Conservation (phyloP, 2,797 vertebrate species). For the Halcyon badia region DNA sequence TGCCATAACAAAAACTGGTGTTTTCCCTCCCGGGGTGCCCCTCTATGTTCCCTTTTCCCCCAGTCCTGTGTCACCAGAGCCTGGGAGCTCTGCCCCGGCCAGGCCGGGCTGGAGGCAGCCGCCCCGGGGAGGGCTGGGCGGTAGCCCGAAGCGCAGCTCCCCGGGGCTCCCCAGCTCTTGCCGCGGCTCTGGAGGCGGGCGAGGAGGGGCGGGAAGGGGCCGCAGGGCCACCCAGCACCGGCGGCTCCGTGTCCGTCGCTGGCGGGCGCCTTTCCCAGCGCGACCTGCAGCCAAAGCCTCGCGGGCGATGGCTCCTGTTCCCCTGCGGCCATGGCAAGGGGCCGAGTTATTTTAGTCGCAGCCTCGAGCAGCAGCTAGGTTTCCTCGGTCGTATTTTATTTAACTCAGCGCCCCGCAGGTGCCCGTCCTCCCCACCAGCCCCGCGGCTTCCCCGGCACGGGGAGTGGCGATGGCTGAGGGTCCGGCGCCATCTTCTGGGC, state of each 20-base stretch:
- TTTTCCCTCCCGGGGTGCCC: not conserved
- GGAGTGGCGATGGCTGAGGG: not conserved
- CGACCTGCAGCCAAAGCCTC: not conserved
- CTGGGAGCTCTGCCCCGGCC: not conserved
- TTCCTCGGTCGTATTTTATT: not conserved
- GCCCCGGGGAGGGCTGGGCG: accelerated
- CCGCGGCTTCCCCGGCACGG: accelerated
- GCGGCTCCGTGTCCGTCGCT: not conserved
- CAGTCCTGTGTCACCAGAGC: accelerated
- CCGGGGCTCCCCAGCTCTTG: not conserved
- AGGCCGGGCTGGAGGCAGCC: not conserved
- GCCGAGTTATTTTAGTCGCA: not conserved
- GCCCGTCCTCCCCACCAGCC: not conserved
- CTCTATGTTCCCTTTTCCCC: accelerated
- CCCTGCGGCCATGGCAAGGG: not conserved
- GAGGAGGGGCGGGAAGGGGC: not conserved
- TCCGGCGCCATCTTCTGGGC: slow-evolving; percentile 59
- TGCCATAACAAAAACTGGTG: not conserved
- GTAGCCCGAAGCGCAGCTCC: too few relatives aligned
- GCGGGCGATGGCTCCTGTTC: not conserved
- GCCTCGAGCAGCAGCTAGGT: accelerated
- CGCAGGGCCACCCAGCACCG: too few relatives aligned
- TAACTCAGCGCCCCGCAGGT: not conserved
- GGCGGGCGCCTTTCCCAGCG: not conserved
- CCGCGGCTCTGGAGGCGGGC: not conserved